Evolutionary conservation across 2,113 vertebrate species (phyloP), one percentile per base, ranked within the genome.

Genomic region (Odocoileus virginianus): DNA sequence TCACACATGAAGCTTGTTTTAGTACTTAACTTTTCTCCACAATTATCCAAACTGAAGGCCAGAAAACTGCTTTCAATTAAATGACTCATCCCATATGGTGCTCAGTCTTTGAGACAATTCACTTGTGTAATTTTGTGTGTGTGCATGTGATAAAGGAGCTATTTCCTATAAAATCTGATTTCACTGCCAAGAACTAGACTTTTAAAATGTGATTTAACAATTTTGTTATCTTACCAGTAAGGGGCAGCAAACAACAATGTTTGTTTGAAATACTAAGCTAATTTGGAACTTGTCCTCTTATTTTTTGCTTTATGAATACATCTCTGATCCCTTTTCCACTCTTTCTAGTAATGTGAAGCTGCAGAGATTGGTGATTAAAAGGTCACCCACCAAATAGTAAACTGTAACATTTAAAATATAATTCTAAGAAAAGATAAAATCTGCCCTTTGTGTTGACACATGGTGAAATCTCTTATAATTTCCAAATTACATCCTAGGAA

Each of bases 171-270:
- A 91, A 85, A 55, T 58, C 91, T 27, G 17, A 91, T 88, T 92
- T 97, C 10, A 45, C 11, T 83, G 60, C 21, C 23, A 89, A 83
- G 92, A 91, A 54, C 47, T 87, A 52, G 9, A 57, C 45, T 96
- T 95, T 58, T n/a, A 95, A 93, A 86, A 87, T 74, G 47, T 91
- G 78, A 94, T 33, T 94, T 94, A 93, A 96, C 93, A 97, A 91
- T 96, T 98, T 93, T 96, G 67, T 74, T 93, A 52, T 97, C 52
- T 95, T 89, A 93, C 98, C 98, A 98, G 95, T 89, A 97, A 98
- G 98, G 97, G 98, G 98, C 98, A 98, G 98, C 98, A 98, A 95
- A 98, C 76, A 87, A 89, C 97, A 98, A 95, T 87, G 57, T 95
- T 97, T 98, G 58, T 55, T 97, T 91, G 89, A 95, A 91, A 87